Percentiles rank a stretch among this genome's conserved stretches.
phyloP scores from a whole-genome alignment of 2,888 invertebrate species.

The Drosophila meridiana region DNA sequence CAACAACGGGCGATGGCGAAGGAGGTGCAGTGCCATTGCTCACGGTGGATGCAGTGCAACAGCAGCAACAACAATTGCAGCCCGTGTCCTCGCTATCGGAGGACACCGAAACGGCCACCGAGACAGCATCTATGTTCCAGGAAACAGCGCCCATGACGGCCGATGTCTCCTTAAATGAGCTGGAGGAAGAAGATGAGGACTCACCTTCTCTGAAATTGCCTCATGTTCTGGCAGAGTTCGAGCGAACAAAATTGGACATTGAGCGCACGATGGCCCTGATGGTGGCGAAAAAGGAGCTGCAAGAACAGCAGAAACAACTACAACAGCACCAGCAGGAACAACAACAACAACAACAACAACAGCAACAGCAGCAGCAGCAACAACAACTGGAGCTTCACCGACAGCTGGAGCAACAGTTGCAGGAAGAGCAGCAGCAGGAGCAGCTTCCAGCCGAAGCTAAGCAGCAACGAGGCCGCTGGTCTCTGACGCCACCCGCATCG shows the following conservation, averaged over 20 bases:
- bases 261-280: constrained; percentile 77
- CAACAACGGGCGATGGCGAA: not conserved
- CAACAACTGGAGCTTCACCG: constrained; percentile 1
- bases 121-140: constrained; percentile 47
- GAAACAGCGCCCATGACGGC: constrained; percentile 27
- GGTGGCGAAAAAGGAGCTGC: constrained; percentile 47
- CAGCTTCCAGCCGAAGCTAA: constrained; percentile 8
- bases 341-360: not conserved
- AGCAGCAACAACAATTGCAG: constrained; percentile 23
- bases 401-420: constrained; percentile 19
- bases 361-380: constrained; percentile 17
- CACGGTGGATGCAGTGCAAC: constrained; percentile 47
- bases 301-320: constrained; percentile 17
- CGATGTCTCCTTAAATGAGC: constrained; percentile 7
- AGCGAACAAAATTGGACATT: constrained; percentile 82
- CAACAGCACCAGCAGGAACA: not conserved
- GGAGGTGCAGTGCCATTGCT: constrained; percentile 19
- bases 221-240: constrained; percentile 80
- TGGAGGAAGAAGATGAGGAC: constrained; percentile 47
- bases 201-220: constrained; percentile 71
- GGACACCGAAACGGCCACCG: constrained; percentile 57
- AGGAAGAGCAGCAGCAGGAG: constrained; percentile 18
- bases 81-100: constrained; percentile 39
- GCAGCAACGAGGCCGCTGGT: constrained; percentile 75
- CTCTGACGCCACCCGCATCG: constrained; percentile 81